Conservation (phyloP, 2,888 invertebrate species). For the Lissonota sp. region DNA sequence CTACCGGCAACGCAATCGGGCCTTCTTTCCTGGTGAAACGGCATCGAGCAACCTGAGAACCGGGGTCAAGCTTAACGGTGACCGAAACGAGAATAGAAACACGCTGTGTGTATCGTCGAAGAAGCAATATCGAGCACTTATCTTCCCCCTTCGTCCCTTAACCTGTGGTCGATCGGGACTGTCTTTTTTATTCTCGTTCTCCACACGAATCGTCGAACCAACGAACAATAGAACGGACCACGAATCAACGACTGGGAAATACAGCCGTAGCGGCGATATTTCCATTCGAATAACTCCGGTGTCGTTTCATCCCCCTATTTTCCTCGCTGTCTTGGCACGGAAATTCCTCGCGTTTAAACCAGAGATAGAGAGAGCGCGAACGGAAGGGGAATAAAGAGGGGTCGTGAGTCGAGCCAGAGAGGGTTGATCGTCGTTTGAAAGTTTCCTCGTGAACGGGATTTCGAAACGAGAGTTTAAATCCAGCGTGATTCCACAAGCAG, state of each 20-base stretch:
- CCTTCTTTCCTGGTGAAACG: not conserved
- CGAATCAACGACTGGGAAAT: not conserved
- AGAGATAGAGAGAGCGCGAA: not conserved
- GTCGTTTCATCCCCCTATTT: not conserved
- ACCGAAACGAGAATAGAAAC: not conserved
- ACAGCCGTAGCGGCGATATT: slow-evolving; percentile 12
- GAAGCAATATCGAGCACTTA: too few relatives aligned
- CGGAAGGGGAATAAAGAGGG: not conserved
- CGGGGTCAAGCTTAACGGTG: slow-evolving; percentile 49
- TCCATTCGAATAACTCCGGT: slow-evolving; percentile 15
- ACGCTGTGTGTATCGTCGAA: too few relatives aligned
- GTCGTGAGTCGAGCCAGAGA: not conserved
- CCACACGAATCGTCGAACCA: too few relatives aligned
- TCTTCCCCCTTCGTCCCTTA: too few relatives aligned
- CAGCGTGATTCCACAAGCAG: slow-evolving; percentile 43
- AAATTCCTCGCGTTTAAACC: slow-evolving; percentile 4
- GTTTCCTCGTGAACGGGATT: slow-evolving; percentile 50
- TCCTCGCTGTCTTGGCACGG: not conserved
- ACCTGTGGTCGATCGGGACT: too few relatives aligned
- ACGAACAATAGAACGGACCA: too few relatives aligned
- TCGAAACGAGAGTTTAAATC: slow-evolving; percentile 50
- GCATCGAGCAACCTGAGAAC: not conserved
- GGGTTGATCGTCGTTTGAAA: slow-evolving; percentile 27
- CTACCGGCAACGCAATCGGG: slow-evolving; percentile 2
- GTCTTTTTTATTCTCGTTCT: too few relatives aligned